Percentiles rank a stretch among this genome's conserved stretches.
phyloP scores from a whole-genome alignment of 2,113 vertebrate genomes.

The Oncorhynchus nerka region DNA sequence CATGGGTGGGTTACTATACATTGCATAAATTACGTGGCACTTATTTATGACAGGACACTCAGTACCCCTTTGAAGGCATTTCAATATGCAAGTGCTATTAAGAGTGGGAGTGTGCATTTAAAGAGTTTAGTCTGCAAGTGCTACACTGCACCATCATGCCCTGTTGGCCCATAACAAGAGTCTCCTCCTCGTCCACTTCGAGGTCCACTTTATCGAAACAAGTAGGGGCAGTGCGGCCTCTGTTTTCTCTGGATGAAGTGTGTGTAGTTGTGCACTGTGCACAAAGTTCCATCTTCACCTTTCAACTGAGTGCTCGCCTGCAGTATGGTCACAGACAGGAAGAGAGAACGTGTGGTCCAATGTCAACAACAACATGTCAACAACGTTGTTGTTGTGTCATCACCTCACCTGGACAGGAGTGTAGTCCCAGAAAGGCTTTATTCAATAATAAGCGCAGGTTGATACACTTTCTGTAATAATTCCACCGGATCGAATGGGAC shows the following conservation, averaged over 20 bases:
- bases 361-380: conserved; percentile 14
- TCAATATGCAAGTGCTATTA: conserved; percentile 93
- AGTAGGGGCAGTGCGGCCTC: conserved; percentile 26
- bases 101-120: conserved; percentile 79
- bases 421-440: conserved; percentile 49
- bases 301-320: conserved; percentile 39
- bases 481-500: conserved; percentile 52
- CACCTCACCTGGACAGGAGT: conserved; percentile 5
- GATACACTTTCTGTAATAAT: conserved; percentile 30
- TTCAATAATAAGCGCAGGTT: conserved; percentile 41
- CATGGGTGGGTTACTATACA: conserved; percentile 86
- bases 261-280: conserved; percentile 41
- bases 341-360: conserved; percentile 31
- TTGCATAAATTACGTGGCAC: conserved; percentile 99
- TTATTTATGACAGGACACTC: conserved; percentile 78
- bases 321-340: conserved; percentile 18
- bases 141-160: conserved; percentile 74
- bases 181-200: conserved; percentile 25
- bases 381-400: not conserved
- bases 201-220: conserved; percentile 22
- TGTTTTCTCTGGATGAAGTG: conserved; percentile 30
- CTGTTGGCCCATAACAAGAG: conserved; percentile 59
- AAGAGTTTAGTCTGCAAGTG: conserved; percentile 81
- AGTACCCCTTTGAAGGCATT: conserved; percentile 90
- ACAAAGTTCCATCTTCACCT: conserved; percentile 53